Evolutionary conservation across 2,113 vertebrate genomes (phyloP), one percentile per base, ranked within the genome.

Genomic region (Chionodraco myersi): DNA sequence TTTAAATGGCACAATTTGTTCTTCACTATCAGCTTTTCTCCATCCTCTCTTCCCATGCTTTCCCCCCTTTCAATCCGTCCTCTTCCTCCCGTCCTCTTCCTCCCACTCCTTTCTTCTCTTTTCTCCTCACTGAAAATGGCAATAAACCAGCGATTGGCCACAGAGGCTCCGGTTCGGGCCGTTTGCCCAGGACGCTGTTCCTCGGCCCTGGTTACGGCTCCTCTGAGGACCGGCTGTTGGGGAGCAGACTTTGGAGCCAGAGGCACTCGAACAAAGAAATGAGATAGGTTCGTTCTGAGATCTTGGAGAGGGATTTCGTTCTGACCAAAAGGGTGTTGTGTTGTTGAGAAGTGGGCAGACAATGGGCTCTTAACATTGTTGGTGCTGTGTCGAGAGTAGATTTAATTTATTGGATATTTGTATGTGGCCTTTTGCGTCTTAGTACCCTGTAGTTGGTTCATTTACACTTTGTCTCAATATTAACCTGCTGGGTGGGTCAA

Each of bases 181-280:
- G 36, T 57, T 64, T 47, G 86, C 89, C 91, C 88, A 64, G 82
- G 81, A 83, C 68, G 75, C 87, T 88, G 81, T 76, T 81, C 73
- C 66, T 84, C 83, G 85, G 83, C 83, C 76, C 34, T 59, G 79
- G 77, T 71, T 69, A 36, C 23, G 9, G 82, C 72, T 84, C 82
- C 85, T 84, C 45, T 77, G 82, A 91, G 86, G 68, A 70, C 76
- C 52, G 87, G 80, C 78, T 84, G 77, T 15, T 80, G 61, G 13
- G 21, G 74, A 78, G 84, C 80, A 56, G 64, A 26, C 58, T 81
- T 45, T 15, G 57, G 68, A 83, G 76, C 70, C 82, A 70, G 52
- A 21, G 48, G 58, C 7, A 26, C 54, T 62, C 65, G 75, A 18
- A 8, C 58, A 72, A 54, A 70, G 51, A 77, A 5, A 70, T 57